Conservation (phyloP, 2,113 vertebrate genomes). For the Corythornis cristatus region DNA sequence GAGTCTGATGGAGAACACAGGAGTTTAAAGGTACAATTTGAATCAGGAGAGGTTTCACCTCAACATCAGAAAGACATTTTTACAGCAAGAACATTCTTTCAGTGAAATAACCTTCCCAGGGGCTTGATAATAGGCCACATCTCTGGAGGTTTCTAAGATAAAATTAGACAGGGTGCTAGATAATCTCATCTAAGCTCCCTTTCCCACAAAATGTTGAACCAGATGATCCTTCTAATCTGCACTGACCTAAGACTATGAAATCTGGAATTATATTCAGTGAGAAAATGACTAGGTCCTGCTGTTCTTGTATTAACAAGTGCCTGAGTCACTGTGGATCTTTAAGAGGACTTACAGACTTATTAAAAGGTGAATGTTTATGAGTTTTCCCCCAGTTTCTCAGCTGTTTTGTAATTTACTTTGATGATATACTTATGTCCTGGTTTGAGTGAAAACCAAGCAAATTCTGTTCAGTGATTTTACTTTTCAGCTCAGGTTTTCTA, state of each 20-base stretch:
- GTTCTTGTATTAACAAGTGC: not conserved
- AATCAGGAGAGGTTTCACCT: not conserved
- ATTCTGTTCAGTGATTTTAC: too few relatives aligned
- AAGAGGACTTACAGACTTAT: not conserved
- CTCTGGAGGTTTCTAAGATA: not conserved
- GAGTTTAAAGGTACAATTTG: too few relatives aligned
- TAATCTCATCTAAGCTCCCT: not conserved
- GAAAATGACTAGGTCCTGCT: rapidly evolving
- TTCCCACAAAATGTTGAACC: not conserved
- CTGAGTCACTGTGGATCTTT: not conserved
- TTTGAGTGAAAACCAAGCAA: too few relatives aligned
- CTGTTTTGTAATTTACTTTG: not conserved
- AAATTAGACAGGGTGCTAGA: not conserved
- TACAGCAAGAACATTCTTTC: not conserved
- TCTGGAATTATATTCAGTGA: not conserved
- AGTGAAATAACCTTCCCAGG: not conserved
- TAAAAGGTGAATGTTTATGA: not conserved
- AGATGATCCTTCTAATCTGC: not conserved
- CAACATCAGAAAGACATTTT: not conserved
- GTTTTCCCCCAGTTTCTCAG: not conserved
- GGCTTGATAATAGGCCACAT: not conserved
- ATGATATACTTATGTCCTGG: not conserved
- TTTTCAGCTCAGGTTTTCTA: too few relatives aligned
- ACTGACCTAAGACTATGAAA: not conserved
- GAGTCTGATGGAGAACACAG: not conserved